Conservation (phyloP, 2,113 vertebrate species). For the Geococcyx californianus region DNA sequence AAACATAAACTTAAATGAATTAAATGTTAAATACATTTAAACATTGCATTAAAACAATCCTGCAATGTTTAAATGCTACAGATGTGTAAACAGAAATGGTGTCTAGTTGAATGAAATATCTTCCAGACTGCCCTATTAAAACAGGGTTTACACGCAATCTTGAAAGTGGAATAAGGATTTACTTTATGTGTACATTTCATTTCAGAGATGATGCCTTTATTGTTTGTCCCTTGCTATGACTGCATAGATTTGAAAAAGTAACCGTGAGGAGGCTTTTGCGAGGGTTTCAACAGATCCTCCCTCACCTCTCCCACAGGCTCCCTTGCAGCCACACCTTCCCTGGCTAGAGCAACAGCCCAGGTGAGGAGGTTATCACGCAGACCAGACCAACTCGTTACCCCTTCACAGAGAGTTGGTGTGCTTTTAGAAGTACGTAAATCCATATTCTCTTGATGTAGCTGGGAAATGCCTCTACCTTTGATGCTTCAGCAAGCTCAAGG, state of each 20-base stretch:
- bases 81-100: not conserved
- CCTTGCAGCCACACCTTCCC: not conserved
- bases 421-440: not conserved
- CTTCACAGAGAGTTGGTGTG: not conserved
- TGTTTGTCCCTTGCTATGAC: not conserved
- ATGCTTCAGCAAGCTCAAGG: not conserved
- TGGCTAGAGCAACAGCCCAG: not conserved
- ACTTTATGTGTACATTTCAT: not conserved
- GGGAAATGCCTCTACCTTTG: not conserved
- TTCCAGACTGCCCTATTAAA: not conserved
- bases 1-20: slow-evolving; percentile 15
- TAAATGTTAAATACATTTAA: slow-evolving; percentile 7
- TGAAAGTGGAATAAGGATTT: not conserved
- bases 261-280: not conserved
- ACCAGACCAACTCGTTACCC: not conserved
- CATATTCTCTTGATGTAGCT: not conserved
- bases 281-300: not conserved
- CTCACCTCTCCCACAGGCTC: not conserved
- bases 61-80: slow-evolving; percentile 1
- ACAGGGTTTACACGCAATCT: not conserved
- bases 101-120: not conserved
- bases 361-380: not conserved
- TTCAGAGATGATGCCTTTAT: not conserved
- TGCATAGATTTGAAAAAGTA: not conserved
- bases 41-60: not conserved